phyloP scores from a whole-genome alignment of 2,113 vertebrate species.

The Psittacus erithacus region DNA sequence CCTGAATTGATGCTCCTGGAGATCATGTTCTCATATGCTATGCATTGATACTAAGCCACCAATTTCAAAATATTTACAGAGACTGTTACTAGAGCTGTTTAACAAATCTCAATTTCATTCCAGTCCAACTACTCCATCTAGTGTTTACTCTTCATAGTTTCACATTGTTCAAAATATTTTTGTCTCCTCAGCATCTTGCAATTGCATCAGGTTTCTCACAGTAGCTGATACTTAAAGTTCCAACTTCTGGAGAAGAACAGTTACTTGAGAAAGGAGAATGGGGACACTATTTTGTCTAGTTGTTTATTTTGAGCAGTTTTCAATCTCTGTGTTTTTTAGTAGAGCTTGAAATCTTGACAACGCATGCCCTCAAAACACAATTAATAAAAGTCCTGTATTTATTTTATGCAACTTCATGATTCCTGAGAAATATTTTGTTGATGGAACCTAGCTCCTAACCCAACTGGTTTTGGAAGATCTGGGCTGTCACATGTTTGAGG shows the following conservation, averaged over 20 bases:
- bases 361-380: background rate
- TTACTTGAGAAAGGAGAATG: background rate
- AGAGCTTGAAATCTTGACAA: background rate
- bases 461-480: background rate
- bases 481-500: background rate
- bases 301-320: background rate
- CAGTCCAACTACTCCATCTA: conserved; percentile 62
- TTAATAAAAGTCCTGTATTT: background rate
- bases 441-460: background rate
- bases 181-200: background rate
- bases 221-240: background rate
- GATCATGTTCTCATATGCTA: background rate
- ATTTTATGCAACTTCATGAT: background rate
- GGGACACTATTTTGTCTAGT: background rate
- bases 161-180: background rate
- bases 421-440: background rate
- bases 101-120: background rate
- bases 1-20: background rate
- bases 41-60: background rate
- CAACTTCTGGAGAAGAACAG: background rate
- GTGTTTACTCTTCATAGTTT: conserved; percentile 11
- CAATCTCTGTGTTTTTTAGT: background rate
- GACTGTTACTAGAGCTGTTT: background rate
- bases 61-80: conserved; percentile 41
- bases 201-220: background rate